Evolutionary conservation across 2,113 vertebrate species (phyloP).

Genomic region (Bos indicus): DNA sequence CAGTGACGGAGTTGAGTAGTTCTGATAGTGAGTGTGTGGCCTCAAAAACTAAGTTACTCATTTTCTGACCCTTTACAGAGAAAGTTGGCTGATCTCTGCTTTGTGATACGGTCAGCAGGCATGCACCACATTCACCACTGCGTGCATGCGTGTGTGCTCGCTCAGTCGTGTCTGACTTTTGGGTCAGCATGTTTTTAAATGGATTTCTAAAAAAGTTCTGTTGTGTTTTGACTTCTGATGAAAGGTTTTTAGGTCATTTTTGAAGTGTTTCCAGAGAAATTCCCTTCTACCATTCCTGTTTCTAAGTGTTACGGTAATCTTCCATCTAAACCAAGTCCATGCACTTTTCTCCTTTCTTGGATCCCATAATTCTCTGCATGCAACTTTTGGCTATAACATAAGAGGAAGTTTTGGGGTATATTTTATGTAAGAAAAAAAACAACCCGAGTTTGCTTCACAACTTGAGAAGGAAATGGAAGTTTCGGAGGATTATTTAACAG

Average conservation of each 20-base stretch:
- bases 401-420: neutral
- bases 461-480: neutral
- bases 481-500: neutral
- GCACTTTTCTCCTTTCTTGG: neutral
- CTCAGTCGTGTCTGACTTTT: neutral
- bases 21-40: neutral
- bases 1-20: neutral
- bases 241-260: neutral
- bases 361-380: neutral
- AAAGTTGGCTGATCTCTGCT: neutral
- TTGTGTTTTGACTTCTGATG: neutral
- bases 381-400: neutral
- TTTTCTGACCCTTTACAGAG: neutral
- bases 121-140: neutral
- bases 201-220: neutral
- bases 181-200: neutral
- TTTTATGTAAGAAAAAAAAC: neutral
- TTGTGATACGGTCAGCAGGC: neutral
- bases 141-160: neutral
- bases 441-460: neutral
- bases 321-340: neutral
- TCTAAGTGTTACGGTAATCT: neutral
- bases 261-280: constrained; percentile 1
- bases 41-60: neutral
- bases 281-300: neutral